Conservation (phyloP, 2,888 invertebrate genomes). For the Cancer borealis region DNA sequence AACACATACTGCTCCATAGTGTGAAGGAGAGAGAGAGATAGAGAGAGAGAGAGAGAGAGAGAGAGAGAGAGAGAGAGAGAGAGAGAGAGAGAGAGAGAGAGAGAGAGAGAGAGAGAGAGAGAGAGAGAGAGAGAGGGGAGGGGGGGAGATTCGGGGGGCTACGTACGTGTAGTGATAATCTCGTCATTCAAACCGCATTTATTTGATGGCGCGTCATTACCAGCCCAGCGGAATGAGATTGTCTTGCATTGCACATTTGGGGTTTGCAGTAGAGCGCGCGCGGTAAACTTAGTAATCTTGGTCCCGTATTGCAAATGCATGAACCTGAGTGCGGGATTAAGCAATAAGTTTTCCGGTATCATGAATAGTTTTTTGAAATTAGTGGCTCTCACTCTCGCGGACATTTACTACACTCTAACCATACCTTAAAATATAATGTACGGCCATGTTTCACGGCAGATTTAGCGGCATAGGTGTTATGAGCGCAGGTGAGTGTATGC, state of each 20-base stretch:
- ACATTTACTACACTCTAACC: neutral
- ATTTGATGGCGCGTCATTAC: neutral
- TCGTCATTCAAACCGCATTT: neutral
- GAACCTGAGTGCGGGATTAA: neutral
- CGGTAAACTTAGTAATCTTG: neutral
- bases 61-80: neutral
- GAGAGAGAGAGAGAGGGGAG: constrained; percentile 5
- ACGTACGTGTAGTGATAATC: neutral
- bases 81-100: neutral
- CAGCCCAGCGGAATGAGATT: neutral
- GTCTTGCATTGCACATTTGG: neutral
- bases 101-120: neutral
- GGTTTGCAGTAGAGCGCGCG: neutral
- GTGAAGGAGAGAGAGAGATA: neutral
- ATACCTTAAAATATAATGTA: neutral
- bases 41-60: constrained; percentile 10
- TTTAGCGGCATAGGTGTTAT: neutral
- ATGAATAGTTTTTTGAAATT: neutral
- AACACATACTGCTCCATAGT: too few species aligned
- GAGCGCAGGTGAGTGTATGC: neutral
- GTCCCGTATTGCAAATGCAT: too few species aligned
- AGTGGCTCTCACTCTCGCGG: neutral
- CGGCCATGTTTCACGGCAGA: neutral
- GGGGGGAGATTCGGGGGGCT: too few species aligned
- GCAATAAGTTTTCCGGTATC: neutral